phyloP scores from a whole-genome alignment of 1,140 invertebrate species.

The Aphaenogaster rudis region DNA sequence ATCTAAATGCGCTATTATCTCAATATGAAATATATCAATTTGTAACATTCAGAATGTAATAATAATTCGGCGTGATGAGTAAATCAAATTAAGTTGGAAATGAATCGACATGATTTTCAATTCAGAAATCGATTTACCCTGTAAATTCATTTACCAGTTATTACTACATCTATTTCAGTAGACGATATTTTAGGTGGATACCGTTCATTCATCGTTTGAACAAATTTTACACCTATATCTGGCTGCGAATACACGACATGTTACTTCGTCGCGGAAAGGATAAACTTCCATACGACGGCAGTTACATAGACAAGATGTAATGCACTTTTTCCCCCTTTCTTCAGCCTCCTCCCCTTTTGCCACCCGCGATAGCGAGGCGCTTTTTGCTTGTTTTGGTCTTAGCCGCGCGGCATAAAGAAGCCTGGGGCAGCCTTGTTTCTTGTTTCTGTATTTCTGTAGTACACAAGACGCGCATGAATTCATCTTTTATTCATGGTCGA shows the following conservation, averaged over 20 bases:
- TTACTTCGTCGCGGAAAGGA: neutral
- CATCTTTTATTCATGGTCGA: conserved; percentile 82
- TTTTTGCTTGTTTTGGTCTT: conserved; percentile 51
- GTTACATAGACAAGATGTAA: conserved; percentile 50
- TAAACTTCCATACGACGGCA: conserved; percentile 33
- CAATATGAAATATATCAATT: neutral
- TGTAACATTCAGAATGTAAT: neutral
- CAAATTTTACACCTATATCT: neutral
- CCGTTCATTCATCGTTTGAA: neutral
- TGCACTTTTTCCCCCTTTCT: neutral
- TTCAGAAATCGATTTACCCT: neutral
- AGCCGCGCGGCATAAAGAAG: conserved; percentile 25
- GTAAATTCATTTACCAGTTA: neutral
- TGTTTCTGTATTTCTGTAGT: conserved; percentile 55
- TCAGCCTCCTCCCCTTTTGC: conserved; percentile 2
- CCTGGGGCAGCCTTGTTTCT: conserved; percentile 66
- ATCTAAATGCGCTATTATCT: neutral
- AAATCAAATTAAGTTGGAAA: neutral
- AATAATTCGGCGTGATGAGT: neutral
- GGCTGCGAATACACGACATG: neutral
- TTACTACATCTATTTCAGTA: neutral
- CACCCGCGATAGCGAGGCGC: neutral
- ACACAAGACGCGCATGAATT: conserved; percentile 79
- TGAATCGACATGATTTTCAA: neutral
- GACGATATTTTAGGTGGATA: neutral